Evolutionary conservation across 2,888 invertebrate species (phyloP), one percentile per base, ranked within the genome.

Genomic region (Microplitis manilae): DNA sequence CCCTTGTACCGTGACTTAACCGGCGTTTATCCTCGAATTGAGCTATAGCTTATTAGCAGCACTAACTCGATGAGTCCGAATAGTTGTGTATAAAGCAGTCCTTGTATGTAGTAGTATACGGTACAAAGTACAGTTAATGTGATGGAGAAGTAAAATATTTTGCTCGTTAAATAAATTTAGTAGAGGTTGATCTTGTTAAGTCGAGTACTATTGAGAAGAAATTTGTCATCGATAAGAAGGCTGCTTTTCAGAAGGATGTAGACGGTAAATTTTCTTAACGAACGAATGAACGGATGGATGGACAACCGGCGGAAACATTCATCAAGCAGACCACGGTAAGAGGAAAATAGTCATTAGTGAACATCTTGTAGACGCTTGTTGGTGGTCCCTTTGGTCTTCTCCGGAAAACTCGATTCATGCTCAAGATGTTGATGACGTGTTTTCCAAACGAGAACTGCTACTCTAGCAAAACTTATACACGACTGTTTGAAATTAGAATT

Each of bases 371-470:
- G 50, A 50, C 50, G 62, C 7, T 62, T 76, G 75, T 67, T 72
- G 73, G 39, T n/a, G 38, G 50, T 65, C 50, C 6, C 40, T 65
- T 62, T 7, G 20, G 8, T 77, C 80, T 62, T 20, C 62, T 62
- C 78, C 78, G 78, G 81, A 77, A 80, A 67, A 77, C 79, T 77
- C 77, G 79, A 82, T 85, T 81, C 72, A 62, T 71, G 72, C 80
- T 73, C 74, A 73, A 78, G 81, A 84, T 83, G 83, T 83, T 85
- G 83, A 82, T 79, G 78, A 79, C 76, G 77, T 79, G 72, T 79
- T 72, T 79, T 78, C 79, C 81, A 79, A 81, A 80, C 79, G 78
- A 77, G 59, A 40, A 75, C 77, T 76, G 41, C 73, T 15, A 50
- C 65, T 71, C 59, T 41, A n/a, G 73, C 76, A 77, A 80, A 81